Conservation (phyloP, 2,888 invertebrate genomes). For the Caenorhabditis parvicauda region DNA sequence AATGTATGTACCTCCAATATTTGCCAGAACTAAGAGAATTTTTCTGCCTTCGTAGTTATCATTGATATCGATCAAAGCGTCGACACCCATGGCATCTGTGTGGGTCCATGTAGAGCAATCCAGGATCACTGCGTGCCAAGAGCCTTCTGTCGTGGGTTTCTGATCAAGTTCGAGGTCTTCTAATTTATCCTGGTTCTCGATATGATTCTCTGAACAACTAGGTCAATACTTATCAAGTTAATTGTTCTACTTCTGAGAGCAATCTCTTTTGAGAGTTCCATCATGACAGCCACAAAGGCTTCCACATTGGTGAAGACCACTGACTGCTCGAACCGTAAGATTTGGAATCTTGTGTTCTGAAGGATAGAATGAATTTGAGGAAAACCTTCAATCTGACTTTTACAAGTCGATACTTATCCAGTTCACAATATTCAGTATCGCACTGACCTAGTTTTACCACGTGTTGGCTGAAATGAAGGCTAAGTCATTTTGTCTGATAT, state of each 20-base stretch:
- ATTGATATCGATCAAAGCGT: slow-evolving; percentile 39
- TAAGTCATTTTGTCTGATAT: no score
- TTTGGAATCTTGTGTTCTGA: slow-evolving; percentile 50
- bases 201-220: no score
- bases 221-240: not conserved
- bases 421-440: no score
- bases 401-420: no score
- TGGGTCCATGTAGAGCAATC: slow-evolving; percentile 45
- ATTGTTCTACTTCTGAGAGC: not conserved
- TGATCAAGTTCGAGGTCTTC: not conserved
- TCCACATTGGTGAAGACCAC: slow-evolving; percentile 66
- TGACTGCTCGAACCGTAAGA: slow-evolving; percentile 66
- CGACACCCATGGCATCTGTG: slow-evolving; percentile 52
- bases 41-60: slow-evolving; percentile 24
- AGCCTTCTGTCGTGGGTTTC: not conserved
- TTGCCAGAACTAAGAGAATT: slow-evolving; percentile 31
- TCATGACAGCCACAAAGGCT: slow-evolving; percentile 59
- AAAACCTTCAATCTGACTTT: no score
- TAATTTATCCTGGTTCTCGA: not conserved
- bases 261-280: no score
- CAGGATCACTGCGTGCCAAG: slow-evolving; percentile 32
- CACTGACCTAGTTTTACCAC: no score
- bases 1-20: no score
- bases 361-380: no score
- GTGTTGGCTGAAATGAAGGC: no score